Evolutionary conservation across 2,888 invertebrate species (phyloP), one percentile per base, ranked within the genome.

Genomic region (Dryomyza anilis): DNA sequence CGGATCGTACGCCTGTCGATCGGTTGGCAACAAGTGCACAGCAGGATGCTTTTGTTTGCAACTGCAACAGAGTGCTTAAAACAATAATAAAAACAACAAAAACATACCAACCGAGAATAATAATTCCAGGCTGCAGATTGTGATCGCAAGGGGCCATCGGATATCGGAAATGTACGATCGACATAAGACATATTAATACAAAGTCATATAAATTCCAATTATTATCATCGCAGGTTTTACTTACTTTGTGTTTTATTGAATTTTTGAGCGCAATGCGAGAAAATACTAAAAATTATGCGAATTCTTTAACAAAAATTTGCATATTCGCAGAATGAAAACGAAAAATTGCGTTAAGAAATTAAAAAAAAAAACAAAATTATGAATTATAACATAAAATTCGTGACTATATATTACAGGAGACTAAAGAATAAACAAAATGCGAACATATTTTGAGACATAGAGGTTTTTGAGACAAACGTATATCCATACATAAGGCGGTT

Each of bases 11-110:
- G n/a, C n/a, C 21, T 8, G 16, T 12, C 12, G 36, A 27, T 27
- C 29, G 73, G 33, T 30, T 73, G 74, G 73, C 74, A 75, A 79
- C 78, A 79, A 79, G 78, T 80, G 78, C 78, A 76, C 78, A 78
- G 79, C 79, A 72, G 79, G 60, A 33, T 53, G 43, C 52, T 45
- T 43, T 58, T 57, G 57, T 50, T 29, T 46, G 12, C 43, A 61
- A 48, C 46, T n/a, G 33, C 57, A 39, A n/a, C n/a, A n/a, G n/a
- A 16, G n/a, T 46, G 30, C n/a, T 10, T 27, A 39, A 25, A 43
- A 61, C 39, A 52, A 53, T 19, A 52, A 39, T 19, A n/a, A 23
- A 36, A 61, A 14, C 52, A 39, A 19, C 61, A 61, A n/a, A n/a
- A n/a, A n/a, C n/a, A n/a, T n/a, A n/a, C n/a, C n/a, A n/a, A n/a